Evolutionary conservation across 2,888 invertebrate species (phyloP).

Genomic region (Tanypteryx hageni): DNA sequence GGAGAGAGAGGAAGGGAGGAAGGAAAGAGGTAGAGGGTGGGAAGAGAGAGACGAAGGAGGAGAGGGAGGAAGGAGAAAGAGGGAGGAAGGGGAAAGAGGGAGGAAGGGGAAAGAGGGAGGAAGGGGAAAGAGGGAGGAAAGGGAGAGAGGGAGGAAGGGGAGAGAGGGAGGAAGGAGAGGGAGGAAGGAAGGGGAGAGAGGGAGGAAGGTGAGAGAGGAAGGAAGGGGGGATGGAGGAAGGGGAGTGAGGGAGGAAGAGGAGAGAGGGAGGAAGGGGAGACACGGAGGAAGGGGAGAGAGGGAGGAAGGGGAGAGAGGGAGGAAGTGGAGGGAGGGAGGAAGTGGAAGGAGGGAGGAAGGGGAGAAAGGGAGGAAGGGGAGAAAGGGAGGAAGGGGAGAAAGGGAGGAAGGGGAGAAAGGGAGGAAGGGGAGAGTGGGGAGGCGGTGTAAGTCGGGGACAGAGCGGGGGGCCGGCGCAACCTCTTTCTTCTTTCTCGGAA

Average conservation of each 20-base stretch:
- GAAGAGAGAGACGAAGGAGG: neutral
- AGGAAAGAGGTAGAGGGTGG: too few relatives aligned
- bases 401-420: too few relatives aligned
- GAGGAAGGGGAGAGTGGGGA: neutral
- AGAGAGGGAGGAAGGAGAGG: neutral
- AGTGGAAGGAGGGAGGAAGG: neutral
- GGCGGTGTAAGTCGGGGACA: neutral
- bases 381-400: neutral
- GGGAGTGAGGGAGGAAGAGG: neutral
- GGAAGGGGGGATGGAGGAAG: neutral
- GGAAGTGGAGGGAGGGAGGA: neutral
- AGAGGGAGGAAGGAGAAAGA: neutral
- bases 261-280: neutral
- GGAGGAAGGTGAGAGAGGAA: neutral
- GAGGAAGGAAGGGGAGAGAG: neutral
- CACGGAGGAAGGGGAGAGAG: too few relatives aligned
- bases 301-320: too few relatives aligned
- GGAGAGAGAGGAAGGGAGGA: neutral
- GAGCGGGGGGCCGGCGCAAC: too few relatives aligned
- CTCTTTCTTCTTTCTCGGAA: constrained; percentile 2
- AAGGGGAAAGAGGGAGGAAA: neutral
- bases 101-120: neutral
- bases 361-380: neutral
- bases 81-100: too few relatives aligned
- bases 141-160: neutral